These are phyloP conservation scores for Jordanella pulchra DNA, from an alignment of 2,797 vertebrate species.

Conservation along the genomic window DNA sequence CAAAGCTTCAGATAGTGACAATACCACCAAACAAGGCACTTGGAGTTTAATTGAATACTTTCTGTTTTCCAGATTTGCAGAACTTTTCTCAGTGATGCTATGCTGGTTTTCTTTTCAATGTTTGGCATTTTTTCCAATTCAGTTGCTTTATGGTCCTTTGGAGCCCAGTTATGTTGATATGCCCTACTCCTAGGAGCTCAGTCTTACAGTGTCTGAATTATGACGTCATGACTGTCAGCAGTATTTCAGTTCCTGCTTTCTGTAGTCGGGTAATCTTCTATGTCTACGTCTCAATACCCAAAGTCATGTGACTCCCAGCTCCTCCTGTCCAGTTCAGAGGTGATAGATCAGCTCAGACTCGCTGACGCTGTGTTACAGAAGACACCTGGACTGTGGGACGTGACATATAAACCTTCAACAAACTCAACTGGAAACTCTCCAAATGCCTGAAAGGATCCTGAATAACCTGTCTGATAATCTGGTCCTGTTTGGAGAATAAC, in stretches of 20 bases:
- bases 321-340: constrained; percentile 42
- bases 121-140: background rate
- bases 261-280: constrained; percentile 40
- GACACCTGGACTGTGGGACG: background rate
- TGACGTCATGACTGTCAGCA: background rate
- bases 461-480: background rate
- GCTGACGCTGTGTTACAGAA: background rate
- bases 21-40: background rate
- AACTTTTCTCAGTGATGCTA: background rate
- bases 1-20: too few relatives aligned
- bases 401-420: background rate
- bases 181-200: background rate
- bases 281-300: constrained; percentile 23
- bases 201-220: background rate
- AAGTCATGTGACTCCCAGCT: constrained; percentile 38
- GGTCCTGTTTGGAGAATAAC: constrained; percentile 5
- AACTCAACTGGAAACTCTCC: background rate
- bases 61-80: background rate
- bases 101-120: background rate
- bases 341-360: constrained; percentile 31
- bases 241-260: constrained; percentile 5
- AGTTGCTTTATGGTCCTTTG: background rate
- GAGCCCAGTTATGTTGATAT: background rate
- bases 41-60: background rate
- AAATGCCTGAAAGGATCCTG: background rate